Evolutionary conservation across 2,113 vertebrate genomes (phyloP).

Genomic region (Columba livia): DNA sequence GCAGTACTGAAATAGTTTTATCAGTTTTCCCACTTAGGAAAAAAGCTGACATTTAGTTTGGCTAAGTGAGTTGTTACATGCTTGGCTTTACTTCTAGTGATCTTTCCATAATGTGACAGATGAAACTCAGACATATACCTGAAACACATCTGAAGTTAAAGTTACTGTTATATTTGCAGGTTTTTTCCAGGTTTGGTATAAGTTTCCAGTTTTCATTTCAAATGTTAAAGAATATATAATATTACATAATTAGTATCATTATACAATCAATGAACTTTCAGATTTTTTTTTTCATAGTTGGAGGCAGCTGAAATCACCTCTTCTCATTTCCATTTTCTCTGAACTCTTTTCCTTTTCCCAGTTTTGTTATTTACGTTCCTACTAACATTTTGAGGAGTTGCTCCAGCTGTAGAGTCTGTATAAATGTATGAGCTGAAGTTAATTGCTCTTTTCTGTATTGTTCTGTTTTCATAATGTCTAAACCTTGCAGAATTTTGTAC

Average conservation of each 20-base stretch:
- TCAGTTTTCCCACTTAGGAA: background rate
- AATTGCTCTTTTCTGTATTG: background rate
- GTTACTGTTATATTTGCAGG: background rate
- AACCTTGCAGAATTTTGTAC: background rate
- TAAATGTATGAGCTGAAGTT: background rate
- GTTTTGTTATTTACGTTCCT: background rate
- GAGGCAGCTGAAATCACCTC: background rate
- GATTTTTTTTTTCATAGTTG: background rate
- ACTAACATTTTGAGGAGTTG: background rate
- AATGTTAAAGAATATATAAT: background rate
- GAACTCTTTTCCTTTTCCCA: background rate
- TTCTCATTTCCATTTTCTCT: background rate
- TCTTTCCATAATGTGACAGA: background rate
- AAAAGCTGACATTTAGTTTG: background rate
- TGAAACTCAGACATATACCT: background rate
- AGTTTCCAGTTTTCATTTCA: background rate
- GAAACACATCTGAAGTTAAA: background rate
- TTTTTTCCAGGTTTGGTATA: background rate
- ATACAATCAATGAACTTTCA: background rate
- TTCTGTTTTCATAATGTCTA: background rate
- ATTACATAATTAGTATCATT: background rate
- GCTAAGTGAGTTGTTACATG: background rate
- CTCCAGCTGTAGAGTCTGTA: background rate
- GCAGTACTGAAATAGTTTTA: background rate
- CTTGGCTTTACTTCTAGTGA: background rate